Conservation (phyloP, 2,797 vertebrate species). For the Allobates femoralis region DNA sequence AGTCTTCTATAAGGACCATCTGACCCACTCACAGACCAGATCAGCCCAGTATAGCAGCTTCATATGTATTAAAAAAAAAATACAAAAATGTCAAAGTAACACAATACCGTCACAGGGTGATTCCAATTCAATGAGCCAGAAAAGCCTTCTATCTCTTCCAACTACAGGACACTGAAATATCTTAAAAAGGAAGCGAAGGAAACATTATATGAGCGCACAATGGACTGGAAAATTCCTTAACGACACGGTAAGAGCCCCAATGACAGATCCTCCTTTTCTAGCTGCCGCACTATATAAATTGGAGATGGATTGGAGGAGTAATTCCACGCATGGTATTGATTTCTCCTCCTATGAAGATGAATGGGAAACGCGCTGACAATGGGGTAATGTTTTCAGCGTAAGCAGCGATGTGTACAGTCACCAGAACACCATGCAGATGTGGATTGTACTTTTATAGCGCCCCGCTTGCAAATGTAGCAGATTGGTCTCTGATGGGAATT, state of each 20-base stretch:
- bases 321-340: conserved; percentile 76
- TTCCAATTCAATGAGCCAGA: background rate
- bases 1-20: background rate
- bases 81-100: background rate
- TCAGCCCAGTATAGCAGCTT: background rate
- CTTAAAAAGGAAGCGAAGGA: background rate
- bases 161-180: conserved; percentile 15
- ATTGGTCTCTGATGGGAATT: conserved; percentile 50
- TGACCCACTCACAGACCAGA: background rate
- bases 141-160: background rate
- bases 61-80: background rate
- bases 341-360: conserved; percentile 75
- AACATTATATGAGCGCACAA: background rate
- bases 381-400: conserved; percentile 67
- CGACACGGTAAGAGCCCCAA: background rate
- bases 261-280: background rate
- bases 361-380: conserved; percentile 75
- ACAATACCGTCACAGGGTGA: background rate
- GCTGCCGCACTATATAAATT: conserved; percentile 11
- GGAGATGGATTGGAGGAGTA: conserved; percentile 57
- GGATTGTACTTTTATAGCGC: conserved; percentile 27
- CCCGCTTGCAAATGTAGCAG: conserved; percentile 45
- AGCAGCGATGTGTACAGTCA: background rate
- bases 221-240: conserved; percentile 20
- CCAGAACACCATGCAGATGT: conserved; percentile 11